phyloP scores from a whole-genome alignment of 1,140 invertebrate species.

The Macrostomum lignano region DNA sequence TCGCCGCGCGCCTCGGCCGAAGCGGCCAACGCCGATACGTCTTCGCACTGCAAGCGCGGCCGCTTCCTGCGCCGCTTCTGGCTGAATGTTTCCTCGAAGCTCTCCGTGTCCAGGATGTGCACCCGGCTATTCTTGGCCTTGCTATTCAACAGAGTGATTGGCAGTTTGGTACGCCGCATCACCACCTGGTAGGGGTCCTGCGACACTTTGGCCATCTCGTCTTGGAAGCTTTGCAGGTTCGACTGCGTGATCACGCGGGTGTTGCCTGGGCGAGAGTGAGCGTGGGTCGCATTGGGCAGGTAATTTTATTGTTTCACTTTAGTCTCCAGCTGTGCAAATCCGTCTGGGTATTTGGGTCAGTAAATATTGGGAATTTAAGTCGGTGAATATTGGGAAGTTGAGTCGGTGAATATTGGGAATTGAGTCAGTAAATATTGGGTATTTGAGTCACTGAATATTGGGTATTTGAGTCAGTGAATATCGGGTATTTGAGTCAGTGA shows the following conservation, averaged over 20 bases:
- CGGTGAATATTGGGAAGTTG: no score
- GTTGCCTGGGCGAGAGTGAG: no score
- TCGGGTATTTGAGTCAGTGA: no score
- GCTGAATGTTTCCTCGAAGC: conserved; percentile 72
- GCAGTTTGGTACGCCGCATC: conserved; percentile 76
- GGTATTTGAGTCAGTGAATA: no score
- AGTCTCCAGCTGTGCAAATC: no score
- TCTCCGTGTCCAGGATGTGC: conserved; percentile 77
- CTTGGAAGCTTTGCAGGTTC: conserved; percentile 81
- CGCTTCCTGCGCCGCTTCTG: conserved; percentile 65
- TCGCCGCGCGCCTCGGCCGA: conserved; percentile 21
- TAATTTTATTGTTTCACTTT: no score
- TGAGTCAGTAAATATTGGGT: no score
- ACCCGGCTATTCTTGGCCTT: conserved; percentile 54
- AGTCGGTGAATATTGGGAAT: no score
- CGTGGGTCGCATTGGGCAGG: no score
- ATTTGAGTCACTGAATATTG: no score
- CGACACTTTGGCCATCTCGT: conserved; percentile 64
- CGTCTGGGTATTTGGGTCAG: no score
- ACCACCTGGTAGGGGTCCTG: conserved; percentile 89
- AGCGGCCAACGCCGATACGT: conserved; percentile 21
- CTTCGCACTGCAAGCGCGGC: conserved; percentile 44
- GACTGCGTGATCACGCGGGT: conserved; percentile 52
- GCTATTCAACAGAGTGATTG: conserved; percentile 73
- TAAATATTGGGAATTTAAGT: no score